A percentile compares a stretch with the other conserved stretches of the same genome.
phyloP scores from a whole-genome alignment of 2,797 vertebrate species.

The Cynopterus sphinx region DNA sequence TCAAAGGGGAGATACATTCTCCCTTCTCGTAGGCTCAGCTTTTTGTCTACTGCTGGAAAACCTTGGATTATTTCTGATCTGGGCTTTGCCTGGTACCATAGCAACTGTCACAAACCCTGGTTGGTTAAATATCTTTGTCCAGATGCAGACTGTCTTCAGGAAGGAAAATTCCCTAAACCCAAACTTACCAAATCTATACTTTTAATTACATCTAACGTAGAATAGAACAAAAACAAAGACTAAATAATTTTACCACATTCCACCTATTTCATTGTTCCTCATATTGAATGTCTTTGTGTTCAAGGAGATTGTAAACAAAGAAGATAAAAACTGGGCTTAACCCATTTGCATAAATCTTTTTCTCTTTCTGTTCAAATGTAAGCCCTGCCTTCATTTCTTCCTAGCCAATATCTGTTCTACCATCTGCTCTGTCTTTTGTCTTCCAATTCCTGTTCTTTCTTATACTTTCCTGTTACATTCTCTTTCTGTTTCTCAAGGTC shows the following conservation, averaged over 20 bases:
- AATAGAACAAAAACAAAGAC: neutral
- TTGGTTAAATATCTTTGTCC: neutral
- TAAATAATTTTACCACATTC: neutral
- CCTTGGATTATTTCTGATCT: constrained; percentile 1
- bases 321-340: neutral
- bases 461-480: neutral
- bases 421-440: neutral
- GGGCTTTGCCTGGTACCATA: neutral
- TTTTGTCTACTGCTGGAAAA: neutral
- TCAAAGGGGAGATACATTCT: neutral
- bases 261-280: neutral
- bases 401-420: neutral
- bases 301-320: neutral
- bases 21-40: neutral
- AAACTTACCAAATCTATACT: neutral
- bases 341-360: neutral
- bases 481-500: neutral
- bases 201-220: neutral
- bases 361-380: neutral
- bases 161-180: neutral
- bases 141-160: neutral
- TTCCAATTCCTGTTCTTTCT: neutral
- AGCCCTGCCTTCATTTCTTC: neutral
- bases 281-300: neutral
- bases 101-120: neutral